A percentile compares a stretch with the other conserved stretches of the same genome.
Conservation (phyloP, 1,140 invertebrate genomes). For the Micrasema longulum region DNA sequence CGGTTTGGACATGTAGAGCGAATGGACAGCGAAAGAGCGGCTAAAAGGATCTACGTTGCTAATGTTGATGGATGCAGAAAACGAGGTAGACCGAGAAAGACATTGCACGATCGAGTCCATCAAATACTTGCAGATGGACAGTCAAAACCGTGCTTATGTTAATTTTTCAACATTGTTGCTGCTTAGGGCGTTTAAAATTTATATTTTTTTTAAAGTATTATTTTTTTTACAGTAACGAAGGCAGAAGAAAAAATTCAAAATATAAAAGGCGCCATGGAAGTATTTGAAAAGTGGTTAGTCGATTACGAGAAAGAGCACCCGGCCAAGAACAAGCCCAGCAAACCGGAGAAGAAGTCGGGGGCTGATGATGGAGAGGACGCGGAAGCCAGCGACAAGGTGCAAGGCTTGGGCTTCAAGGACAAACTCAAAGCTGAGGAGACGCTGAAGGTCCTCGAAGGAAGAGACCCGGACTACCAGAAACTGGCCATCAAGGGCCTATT, state of each 20-base stretch:
- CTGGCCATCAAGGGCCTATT: slow-evolving; percentile 74
- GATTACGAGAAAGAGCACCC: slow-evolving; percentile 66
- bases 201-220: slow-evolving; percentile 8
- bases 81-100: no score
- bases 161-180: no score
- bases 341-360: slow-evolving; percentile 58
- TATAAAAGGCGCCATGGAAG: slow-evolving; percentile 74
- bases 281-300: slow-evolving; percentile 75
- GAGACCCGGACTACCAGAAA: slow-evolving; percentile 76
- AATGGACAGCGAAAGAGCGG: no score
- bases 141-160: no score
- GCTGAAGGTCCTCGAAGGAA: slow-evolving; percentile 67
- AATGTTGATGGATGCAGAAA: no score
- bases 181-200: no score
- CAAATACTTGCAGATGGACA: no score
- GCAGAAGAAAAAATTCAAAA: slow-evolving; percentile 77
- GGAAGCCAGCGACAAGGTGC: slow-evolving; percentile 66
- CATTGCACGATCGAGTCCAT: no score
- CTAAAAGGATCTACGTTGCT: no score
- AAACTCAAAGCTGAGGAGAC: slow-evolving; percentile 67
- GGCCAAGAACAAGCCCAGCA: slow-evolving; percentile 25
- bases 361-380: slow-evolving; percentile 60
- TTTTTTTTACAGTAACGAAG: slow-evolving; percentile 72
- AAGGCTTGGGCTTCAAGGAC: slow-evolving; percentile 75
- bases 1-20: no score